Base-by-base conservation (phyloP, 1,140 invertebrate genomes). In the Drosophila tani region DNA sequence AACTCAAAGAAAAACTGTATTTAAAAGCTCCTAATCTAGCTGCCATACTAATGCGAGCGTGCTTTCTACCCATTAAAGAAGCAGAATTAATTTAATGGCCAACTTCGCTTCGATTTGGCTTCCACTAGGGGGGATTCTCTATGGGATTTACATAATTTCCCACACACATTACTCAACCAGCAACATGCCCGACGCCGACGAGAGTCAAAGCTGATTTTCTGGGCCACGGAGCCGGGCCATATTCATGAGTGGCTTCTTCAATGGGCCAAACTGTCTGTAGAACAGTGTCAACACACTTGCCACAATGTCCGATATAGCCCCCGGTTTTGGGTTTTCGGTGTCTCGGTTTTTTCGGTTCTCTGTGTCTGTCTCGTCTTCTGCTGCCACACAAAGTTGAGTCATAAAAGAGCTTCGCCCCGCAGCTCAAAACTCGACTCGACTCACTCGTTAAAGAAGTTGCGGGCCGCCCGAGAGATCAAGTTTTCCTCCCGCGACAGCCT, bases 351-450 rank as follows among this genome's bases (percentile, higher is more conserved):
- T 40, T 17, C 15, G 17, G 17, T 21, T 24, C n/a, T 46, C 32
- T 29, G 11, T 35, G 8, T 35, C 1, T 9, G 0, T 32, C 29
- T 9, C 8, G 7, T 32, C 29, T 32, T 49, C 47, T n/a, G 41
- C 17, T 56, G 7, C 41, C 35, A 40, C 43, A 65, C 43, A 75
- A 43, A 75, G 79, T 81, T 81, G 79, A 81, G 79, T 81, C 79
- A 81, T 81, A 69, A 69, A 75, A 70, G 32, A 60, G 70, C 27
- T 29, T 14, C 38, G 53, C 27, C 49, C n/a, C 35, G 8, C 50
- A 15, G 57, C 74, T 45, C 21, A 17, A n/a, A 5, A 9, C 24
- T 29, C 27, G 12, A 40, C 27, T 29, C 27, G 27, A 29, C 27
- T 7, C 27, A 29, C 3, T 35, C 9, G 66, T 47, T 41, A 15